Evolutionary conservation across 2,797 vertebrate species (phyloP).

Genomic region (Myotis myotis): DNA sequence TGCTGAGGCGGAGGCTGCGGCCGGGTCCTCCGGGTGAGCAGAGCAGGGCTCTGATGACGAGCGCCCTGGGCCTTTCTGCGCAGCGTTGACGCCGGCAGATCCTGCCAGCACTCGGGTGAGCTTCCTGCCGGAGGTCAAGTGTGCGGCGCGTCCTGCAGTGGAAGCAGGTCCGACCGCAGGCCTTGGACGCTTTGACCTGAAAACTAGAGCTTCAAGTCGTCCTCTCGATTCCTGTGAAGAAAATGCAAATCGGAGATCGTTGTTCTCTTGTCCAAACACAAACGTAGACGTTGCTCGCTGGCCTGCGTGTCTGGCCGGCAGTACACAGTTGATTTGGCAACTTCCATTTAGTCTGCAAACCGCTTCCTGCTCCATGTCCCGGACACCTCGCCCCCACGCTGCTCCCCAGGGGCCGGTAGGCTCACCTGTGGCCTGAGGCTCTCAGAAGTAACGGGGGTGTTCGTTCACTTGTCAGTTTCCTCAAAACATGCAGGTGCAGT

Average conservation of each 20-base stretch:
- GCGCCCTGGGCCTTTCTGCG: rapidly evolving
- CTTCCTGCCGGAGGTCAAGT: rapidly evolving
- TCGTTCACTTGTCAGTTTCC: neutral
- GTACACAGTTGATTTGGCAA: neutral
- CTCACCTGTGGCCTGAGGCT: neutral
- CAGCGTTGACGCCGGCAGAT: neutral
- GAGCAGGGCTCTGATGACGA: too few relatives aligned
- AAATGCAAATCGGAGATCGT: neutral
- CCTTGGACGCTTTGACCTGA: neutral
- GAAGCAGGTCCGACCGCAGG: neutral
- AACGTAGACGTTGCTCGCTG: neutral
- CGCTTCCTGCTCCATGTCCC: neutral
- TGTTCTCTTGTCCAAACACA: neutral
- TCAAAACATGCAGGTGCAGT: neutral
- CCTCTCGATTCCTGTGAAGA: neutral
- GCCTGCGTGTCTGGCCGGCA: neutral
- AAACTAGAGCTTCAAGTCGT: neutral
- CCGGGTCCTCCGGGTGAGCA: neutral
- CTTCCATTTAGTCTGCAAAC: neutral
- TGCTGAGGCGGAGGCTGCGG: neutral
- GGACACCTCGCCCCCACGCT: neutral
- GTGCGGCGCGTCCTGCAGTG: rapidly evolving
- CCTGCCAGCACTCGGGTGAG: rapidly evolving
- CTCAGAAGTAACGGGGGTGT: neutral
- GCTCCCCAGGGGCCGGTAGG: neutral